phyloP scores from a whole-genome alignment of 2,797 vertebrate genomes.

The Neosilurus mollespiculum region DNA sequence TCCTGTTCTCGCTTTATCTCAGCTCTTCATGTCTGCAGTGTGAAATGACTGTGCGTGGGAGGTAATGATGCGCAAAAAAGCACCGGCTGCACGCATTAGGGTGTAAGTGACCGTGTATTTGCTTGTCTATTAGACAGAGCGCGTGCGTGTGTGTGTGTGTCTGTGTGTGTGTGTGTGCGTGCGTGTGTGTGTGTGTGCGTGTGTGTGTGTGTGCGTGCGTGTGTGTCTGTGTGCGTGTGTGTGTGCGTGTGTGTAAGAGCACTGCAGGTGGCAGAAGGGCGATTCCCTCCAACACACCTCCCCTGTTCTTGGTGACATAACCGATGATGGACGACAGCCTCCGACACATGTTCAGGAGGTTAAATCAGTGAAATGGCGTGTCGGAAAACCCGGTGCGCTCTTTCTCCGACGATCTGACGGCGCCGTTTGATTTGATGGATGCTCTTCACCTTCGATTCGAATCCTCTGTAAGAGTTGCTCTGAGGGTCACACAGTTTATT shows the following conservation, averaged over 20 bases:
- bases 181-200: no score
- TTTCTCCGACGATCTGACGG: neutral
- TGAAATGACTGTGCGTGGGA: slow-evolving; percentile 38
- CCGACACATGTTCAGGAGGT: slow-evolving; percentile 63
- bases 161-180: no score
- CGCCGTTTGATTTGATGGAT: neutral
- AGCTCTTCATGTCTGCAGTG: slow-evolving; percentile 26
- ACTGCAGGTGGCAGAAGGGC: slow-evolving; percentile 37
- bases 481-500: neutral
- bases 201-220: no score
- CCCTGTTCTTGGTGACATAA: slow-evolving; percentile 5
- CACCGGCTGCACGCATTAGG: slow-evolving; percentile 17
- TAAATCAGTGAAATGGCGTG: slow-evolving; percentile 69
- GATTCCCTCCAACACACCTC: slow-evolving; percentile 15
- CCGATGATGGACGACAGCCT: slow-evolving; percentile 44
- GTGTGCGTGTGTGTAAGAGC: slow-evolving; percentile 32
- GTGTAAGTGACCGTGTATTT: slow-evolving; percentile 16
- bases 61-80: slow-evolving; percentile 46
- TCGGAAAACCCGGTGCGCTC: neutral
- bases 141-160: slow-evolving; percentile 20
- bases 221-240: neutral
- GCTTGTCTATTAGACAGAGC: slow-evolving; percentile 12
- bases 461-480: neutral
- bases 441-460: neutral
- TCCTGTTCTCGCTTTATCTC: slow-evolving; percentile 1